Evolutionary conservation across 2,888 invertebrate genomes (phyloP), one percentile per base, ranked within the genome.

Genomic region (Rotaria sp.): DNA sequence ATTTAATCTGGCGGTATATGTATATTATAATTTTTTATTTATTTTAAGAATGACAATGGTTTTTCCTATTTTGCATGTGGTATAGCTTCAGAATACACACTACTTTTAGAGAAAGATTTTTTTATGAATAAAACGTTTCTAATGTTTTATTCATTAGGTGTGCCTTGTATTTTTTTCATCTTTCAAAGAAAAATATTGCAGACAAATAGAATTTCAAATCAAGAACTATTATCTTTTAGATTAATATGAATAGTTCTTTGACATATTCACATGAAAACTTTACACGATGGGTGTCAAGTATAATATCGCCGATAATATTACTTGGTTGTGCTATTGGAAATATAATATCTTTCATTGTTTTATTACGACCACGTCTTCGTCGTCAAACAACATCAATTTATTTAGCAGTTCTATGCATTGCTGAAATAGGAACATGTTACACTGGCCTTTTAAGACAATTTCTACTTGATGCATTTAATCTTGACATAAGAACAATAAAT

Each of bases 401-500:
- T 45, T 80, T 80, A 80, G 80, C 80, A 4, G 45, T 80, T n/a
- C 24, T 80, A 80, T 80, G 80, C 4, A n/a, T 80, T 4, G 80
- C n/a, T 26, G 80, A 80, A 45, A n/a, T 80, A 10, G 80, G 80
- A 38, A 80, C 80, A n/a, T 80, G 80, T 80, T 80, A 45, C 8
- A 80, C 80, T 5, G 80, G 80, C n/a, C 26, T 80, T 38, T n/a
- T 80, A 45, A 45, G 80, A 45, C 80, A 80, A 45, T 80, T 80
- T 80, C 13, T 80, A n/a, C 38, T 80, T 15, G 80, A 80, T 80
- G 80, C 80, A 80, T 80, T 80, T n/a, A 11, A 45, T n/a, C 2
- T 80, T 26, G 80, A 80, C n/a, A 41, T 80, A 10, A 45, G 80
- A n/a, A 24, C 13, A 26, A 80, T 80, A 26, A 45, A 45, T 45